A percentile compares a stretch with the other conserved stretches of the same genome.
phyloP scores from a whole-genome alignment of 2,797 vertebrate species.

The Phoxinus dragarum region DNA sequence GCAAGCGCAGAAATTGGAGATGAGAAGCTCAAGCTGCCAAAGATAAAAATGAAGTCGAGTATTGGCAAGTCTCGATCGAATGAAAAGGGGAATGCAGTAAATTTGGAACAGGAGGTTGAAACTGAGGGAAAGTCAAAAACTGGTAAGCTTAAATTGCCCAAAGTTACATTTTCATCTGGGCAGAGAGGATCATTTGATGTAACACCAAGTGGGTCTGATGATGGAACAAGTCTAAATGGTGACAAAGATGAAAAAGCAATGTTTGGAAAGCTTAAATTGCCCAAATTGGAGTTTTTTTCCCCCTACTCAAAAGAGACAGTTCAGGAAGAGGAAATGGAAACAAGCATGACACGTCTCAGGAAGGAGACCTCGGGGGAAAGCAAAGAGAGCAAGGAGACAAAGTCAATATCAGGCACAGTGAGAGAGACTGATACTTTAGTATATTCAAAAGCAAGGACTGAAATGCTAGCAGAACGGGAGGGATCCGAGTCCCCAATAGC shows the following conservation, averaged over 20 bases:
- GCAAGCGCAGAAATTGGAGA: conserved; percentile 59
- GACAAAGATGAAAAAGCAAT: conserved; percentile 69
- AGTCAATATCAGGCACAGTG: conserved; percentile 70
- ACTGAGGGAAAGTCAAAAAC: conserved; percentile 65
- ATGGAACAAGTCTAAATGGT: conserved; percentile 64
- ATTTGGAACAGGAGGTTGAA: conserved; percentile 55
- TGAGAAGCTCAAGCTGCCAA: conserved; percentile 67
- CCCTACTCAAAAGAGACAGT: conserved; percentile 71
- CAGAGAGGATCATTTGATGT: conserved; percentile 66
- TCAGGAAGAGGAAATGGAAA: conserved; percentile 62
- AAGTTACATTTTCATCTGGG: conserved; percentile 75
- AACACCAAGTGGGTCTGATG: conserved; percentile 50
- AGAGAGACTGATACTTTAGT: conserved; percentile 62
- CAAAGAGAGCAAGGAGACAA: conserved; percentile 52
- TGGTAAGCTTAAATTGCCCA: conserved; percentile 74
- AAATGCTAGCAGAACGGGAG: conserved; percentile 75
- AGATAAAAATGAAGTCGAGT: conserved; percentile 73
- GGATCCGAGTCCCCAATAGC: conserved; percentile 69
- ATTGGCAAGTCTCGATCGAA: conserved; percentile 73
- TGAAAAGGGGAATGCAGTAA: conserved; percentile 63
- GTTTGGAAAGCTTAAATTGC: conserved; percentile 79
- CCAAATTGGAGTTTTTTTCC: conserved; percentile 82
- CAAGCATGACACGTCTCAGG: conserved; percentile 54
- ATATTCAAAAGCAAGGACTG: conserved; percentile 76
- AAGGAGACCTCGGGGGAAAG: conserved; percentile 61